Percentiles rank a stretch among this genome's conserved stretches.
Evolutionary conservation across 2,113 vertebrate genomes (phyloP).

Genomic region (Guaruba guarouba): DNA sequence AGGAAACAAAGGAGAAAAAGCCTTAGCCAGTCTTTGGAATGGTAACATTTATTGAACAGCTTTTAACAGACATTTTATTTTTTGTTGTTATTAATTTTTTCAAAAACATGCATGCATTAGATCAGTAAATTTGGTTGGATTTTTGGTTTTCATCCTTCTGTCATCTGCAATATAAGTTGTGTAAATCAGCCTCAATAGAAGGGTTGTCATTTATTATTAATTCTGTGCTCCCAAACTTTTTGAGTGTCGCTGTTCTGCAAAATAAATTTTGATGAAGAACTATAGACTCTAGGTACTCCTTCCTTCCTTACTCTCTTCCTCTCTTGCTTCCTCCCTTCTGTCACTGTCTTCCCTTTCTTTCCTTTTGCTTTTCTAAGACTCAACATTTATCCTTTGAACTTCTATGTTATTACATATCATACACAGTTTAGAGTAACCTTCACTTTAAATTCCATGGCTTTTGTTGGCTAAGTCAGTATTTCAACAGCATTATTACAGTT

Average conservation of each 20-base stretch:
- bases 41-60: background rate
- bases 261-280: background rate
- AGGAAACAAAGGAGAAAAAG: background rate
- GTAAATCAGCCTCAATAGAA: background rate
- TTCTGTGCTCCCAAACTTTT: background rate
- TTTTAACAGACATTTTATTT: background rate
- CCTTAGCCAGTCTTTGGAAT: background rate
- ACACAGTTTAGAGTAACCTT: background rate
- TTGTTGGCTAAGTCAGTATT: constrained; percentile 47
- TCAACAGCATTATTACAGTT: constrained; percentile 25
- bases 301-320: rapidly evolving
- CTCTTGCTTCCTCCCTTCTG: rapidly evolving
- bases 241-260: background rate
- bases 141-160: background rate
- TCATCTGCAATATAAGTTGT: background rate
- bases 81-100: background rate
- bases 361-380: background rate
- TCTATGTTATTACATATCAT: background rate
- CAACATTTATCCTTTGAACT: background rate
- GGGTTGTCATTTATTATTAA: background rate
- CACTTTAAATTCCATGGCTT: constrained; percentile 13
- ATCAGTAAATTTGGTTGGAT: background rate
- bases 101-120: background rate
- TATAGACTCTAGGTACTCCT: background rate
- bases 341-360: background rate